Evolutionary conservation across 2,888 invertebrate genomes (phyloP).

Genomic region (Rhagonycha lutea): DNA sequence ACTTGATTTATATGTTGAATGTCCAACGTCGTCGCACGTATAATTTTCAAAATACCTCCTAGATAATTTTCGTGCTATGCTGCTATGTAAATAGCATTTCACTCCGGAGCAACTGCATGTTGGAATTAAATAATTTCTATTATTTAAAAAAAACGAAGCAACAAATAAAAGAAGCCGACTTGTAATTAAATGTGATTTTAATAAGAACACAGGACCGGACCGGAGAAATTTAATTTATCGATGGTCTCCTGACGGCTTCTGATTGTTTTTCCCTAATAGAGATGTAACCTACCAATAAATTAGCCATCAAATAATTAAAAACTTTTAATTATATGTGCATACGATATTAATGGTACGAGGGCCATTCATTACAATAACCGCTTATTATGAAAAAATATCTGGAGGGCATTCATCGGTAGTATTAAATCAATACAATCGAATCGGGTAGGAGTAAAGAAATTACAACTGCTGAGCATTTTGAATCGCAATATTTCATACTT

Average conservation of each 20-base stretch:
- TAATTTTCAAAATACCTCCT: neutral
- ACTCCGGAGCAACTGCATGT: neutral
- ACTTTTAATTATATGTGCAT: neutral
- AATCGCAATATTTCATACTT: neutral
- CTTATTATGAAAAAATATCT: neutral
- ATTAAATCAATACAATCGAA: neutral
- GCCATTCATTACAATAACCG: neutral
- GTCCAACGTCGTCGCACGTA: neutral
- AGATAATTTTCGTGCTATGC: neutral
- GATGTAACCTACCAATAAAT: neutral
- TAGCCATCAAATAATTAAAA: neutral
- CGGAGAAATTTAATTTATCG: neutral
- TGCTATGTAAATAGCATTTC: neutral
- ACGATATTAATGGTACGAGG: neutral
- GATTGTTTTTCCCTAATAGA: neutral
- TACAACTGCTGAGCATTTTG: neutral
- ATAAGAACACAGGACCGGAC: neutral
- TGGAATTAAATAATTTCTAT: neutral
- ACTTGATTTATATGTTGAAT: constrained; percentile 4
- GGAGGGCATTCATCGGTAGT: neutral
- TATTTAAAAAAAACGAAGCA: neutral
- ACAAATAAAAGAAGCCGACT: neutral
- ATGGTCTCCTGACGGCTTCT: neutral
- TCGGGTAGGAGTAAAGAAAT: neutral
- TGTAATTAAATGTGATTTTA: neutral